Conservation (phyloP, 2,888 invertebrate species). For the Lutraria lutraria region DNA sequence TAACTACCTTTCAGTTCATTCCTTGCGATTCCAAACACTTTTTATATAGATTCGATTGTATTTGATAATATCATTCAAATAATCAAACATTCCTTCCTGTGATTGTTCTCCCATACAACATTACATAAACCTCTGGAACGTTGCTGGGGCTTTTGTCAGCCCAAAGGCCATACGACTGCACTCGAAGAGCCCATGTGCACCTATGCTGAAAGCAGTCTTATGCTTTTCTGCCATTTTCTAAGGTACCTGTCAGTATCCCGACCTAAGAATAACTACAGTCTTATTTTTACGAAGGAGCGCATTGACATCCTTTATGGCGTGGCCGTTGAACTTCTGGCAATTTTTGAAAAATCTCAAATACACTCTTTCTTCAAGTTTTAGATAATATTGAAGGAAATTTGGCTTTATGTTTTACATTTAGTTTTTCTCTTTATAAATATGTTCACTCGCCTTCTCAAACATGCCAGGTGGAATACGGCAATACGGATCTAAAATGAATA, state of each 20-base stretch:
- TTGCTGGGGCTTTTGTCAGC: not conserved
- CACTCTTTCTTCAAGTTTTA: not conserved
- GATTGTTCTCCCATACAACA: not conserved
- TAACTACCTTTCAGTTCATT: not conserved
- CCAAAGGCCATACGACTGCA: not conserved
- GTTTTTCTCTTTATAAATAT: slow-evolving; percentile 46
- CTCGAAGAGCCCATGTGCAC: not conserved
- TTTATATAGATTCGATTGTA: not conserved
- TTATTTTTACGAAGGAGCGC: too few relatives aligned
- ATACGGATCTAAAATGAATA: slow-evolving; percentile 49
- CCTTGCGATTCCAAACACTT: not conserved
- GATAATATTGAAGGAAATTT: not conserved
- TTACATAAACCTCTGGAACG: not conserved
- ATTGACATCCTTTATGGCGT: not conserved
- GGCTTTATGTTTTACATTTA: not conserved
- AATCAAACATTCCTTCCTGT: not conserved
- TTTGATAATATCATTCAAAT: not conserved
- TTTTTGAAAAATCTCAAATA: not conserved
- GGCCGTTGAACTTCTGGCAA: not conserved
- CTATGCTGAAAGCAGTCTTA: not conserved
- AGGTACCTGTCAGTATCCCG: slow-evolving; percentile 1
- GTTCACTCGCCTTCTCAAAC: slow-evolving; percentile 51
- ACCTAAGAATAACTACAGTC: too few relatives aligned
- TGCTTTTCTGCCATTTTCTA: not conserved
- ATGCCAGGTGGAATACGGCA: slow-evolving; percentile 45